Evolutionary conservation across 2,888 invertebrate genomes (phyloP).

Genomic region (Chaitophorus viminalis): DNA sequence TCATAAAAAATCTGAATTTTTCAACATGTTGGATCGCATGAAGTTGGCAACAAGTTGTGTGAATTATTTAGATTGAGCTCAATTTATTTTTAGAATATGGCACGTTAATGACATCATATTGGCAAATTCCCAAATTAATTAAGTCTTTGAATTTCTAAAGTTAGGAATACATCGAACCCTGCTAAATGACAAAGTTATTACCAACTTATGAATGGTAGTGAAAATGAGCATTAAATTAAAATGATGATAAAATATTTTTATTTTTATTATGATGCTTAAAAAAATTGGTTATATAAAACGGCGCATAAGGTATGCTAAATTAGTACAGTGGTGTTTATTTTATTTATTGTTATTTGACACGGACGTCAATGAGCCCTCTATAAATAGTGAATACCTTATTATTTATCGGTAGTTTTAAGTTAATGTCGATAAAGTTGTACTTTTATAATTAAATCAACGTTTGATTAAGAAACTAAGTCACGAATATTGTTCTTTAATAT

Average conservation of each 20-base stretch:
- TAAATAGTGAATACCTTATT: not conserved
- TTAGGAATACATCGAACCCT: constrained; percentile 1
- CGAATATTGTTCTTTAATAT: not conserved
- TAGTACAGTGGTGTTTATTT: not conserved
- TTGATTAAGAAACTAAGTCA: not conserved
- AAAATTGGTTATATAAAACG: not conserved
- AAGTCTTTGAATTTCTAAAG: not conserved
- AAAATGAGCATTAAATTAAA: not conserved
- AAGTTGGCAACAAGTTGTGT: constrained; percentile 37
- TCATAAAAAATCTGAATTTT: not conserved
- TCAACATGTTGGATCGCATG: not conserved
- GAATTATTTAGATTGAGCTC: constrained; percentile 36
- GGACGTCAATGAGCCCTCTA: too few species aligned
- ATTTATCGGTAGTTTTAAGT: not conserved
- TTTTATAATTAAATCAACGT: not conserved
- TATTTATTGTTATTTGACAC: not conserved
- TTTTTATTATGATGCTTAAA: not conserved
- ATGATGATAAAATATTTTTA: not conserved
- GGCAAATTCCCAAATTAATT: constrained; percentile 20
- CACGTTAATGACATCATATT: constrained; percentile 31
- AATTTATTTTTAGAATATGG: constrained; percentile 57
- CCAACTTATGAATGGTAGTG: not conserved
- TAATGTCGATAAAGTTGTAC: not conserved
- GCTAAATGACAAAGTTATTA: not conserved
- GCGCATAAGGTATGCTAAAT: not conserved